phyloP scores from a whole-genome alignment of 2,888 invertebrate species.

The Tuta absoluta region DNA sequence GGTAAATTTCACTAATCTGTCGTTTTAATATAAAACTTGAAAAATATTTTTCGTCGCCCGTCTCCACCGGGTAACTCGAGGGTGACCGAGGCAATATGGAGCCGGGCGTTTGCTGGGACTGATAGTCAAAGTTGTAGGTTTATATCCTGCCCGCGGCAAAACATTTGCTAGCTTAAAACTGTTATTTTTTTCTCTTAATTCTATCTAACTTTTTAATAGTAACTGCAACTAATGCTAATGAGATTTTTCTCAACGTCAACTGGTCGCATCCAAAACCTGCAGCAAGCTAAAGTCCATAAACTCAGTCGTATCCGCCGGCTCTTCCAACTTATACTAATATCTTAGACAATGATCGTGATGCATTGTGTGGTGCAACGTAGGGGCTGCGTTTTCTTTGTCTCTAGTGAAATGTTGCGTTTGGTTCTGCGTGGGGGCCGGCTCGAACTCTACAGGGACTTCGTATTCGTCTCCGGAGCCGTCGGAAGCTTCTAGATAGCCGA shows the following conservation, averaged over 20 bases:
- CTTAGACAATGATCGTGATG: constrained; percentile 75
- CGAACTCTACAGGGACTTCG: constrained; percentile 55
- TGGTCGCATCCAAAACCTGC: background rate
- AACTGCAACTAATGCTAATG: background rate
- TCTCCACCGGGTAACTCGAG: too few relatives aligned
- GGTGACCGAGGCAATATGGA: too few relatives aligned
- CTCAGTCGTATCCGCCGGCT: constrained; percentile 6
- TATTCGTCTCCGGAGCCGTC: constrained; percentile 84
- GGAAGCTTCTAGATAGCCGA: constrained; percentile 87
- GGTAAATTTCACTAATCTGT: background rate
- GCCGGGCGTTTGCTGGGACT: too few relatives aligned
- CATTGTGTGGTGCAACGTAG: constrained; percentile 57
- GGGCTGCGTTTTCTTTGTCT: constrained; percentile 37
- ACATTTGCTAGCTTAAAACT: too few relatives aligned
- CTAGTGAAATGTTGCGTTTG: constrained; percentile 33
- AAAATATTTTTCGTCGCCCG: too few relatives aligned
- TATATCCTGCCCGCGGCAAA: too few relatives aligned
- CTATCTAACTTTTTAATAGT: background rate
- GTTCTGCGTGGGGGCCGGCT: constrained; percentile 37
- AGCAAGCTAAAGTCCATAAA: background rate
- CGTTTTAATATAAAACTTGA: background rate
- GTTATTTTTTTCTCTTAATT: too few relatives aligned
- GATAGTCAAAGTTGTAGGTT: too few relatives aligned
- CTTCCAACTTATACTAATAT: constrained; percentile 48
- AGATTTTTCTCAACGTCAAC: background rate